Conservation (phyloP, 2,888 invertebrate species). For the Leptinotarsa tumamoca region DNA sequence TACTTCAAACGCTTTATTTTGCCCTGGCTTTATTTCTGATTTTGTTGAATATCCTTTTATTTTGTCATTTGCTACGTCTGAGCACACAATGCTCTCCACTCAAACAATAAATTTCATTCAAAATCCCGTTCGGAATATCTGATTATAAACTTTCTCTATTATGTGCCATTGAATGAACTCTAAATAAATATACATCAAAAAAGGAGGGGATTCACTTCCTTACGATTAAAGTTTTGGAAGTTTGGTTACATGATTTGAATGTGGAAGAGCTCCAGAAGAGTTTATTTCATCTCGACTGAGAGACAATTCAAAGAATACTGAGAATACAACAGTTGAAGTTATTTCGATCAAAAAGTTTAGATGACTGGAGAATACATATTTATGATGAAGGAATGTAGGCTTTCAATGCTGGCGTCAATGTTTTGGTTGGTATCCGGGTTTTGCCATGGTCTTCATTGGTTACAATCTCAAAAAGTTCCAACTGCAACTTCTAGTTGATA, state of each 20-base stretch:
- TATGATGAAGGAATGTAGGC: too few species aligned
- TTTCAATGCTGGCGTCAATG: too few species aligned
- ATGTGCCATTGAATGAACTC: constrained; percentile 16
- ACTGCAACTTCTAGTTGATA: too few species aligned
- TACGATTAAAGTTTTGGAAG: constrained; percentile 6
- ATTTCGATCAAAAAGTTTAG: neutral
- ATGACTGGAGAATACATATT: too few species aligned
- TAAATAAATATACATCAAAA: constrained; percentile 13
- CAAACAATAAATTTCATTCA: constrained; percentile 13
- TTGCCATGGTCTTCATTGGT: too few species aligned
- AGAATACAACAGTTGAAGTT: neutral
- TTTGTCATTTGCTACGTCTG: neutral
- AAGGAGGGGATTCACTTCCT: constrained; percentile 16
- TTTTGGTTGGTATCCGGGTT: too few species aligned
- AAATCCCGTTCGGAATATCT: constrained; percentile 7
- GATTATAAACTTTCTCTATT: constrained; percentile 16
- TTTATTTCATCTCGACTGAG: neutral
- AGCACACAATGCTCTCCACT: neutral
- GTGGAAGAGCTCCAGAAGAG: neutral
- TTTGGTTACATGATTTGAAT: constrained; percentile 13
- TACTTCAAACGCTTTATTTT: too few species aligned
- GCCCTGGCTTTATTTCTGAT: too few species aligned
- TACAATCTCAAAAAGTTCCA: too few species aligned
- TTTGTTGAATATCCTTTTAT: too few species aligned
- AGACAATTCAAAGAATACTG: neutral